A percentile compares a stretch with the other conserved stretches of the same genome.
Evolutionary conservation across 2,888 invertebrate species (phyloP).

Genomic region (Ectobius pallidus): DNA sequence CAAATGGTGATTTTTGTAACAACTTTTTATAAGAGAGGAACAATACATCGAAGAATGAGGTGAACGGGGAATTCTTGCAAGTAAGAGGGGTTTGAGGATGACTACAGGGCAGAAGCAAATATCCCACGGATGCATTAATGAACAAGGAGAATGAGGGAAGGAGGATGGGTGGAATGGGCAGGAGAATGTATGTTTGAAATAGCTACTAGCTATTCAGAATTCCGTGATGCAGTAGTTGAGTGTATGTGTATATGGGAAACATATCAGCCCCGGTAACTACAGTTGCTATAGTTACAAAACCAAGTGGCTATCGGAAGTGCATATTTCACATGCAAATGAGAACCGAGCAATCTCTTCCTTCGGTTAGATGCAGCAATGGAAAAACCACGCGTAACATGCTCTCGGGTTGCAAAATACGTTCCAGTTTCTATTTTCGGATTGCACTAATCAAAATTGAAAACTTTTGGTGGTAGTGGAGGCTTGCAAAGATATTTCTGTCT

Average conservation of each 20-base stretch:
- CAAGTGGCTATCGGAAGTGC: background rate
- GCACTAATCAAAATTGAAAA: too few species aligned
- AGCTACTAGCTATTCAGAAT: slow-evolving; percentile 18
- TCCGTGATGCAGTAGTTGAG: background rate
- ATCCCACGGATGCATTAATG: slow-evolving; percentile 26
- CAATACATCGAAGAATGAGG: too few species aligned
- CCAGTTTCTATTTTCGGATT: too few species aligned
- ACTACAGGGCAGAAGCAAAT: background rate
- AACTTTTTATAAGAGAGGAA: too few species aligned
- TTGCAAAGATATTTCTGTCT: too few species aligned
- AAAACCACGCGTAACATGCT: too few species aligned
- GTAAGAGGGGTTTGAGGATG: background rate
- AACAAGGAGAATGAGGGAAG: too few species aligned
- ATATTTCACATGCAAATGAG: slow-evolving; percentile 5
- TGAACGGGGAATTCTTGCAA: background rate
- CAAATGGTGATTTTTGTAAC: too few species aligned
- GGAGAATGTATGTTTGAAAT: slow-evolving; percentile 7
- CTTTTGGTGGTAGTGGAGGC: too few species aligned
- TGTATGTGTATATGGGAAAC: background rate
- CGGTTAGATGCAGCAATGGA: too few species aligned
- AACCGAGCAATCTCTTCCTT: too few species aligned
- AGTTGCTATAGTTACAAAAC: background rate
- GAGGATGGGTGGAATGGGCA: background rate
- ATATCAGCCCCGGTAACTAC: background rate
- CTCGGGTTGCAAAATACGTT: too few species aligned